Conservation (phyloP, 1,140 invertebrate genomes). For the Meloidogyne floridensis region DNA sequence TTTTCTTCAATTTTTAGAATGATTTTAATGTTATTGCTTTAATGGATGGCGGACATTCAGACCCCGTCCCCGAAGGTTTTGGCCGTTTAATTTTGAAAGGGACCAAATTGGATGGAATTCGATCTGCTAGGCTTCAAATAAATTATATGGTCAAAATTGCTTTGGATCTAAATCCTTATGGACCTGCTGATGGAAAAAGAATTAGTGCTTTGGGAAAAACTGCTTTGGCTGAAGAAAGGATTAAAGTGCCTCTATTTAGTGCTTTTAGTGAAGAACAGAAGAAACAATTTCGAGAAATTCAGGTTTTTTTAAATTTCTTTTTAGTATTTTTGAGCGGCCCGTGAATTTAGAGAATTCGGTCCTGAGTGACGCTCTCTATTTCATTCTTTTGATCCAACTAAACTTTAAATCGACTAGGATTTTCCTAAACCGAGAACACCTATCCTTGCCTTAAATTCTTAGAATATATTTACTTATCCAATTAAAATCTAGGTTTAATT, state of each 20-base stretch:
- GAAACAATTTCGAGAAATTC: conserved; percentile 24
- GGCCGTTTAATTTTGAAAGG: conserved; percentile 4
- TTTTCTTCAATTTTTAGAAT: conserved; percentile 16
- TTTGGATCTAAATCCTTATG: conserved; percentile 21
- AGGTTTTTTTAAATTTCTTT: background rate
- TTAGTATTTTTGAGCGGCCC: background rate
- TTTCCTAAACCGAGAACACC: too few species aligned
- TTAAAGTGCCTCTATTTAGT: conserved; percentile 20
- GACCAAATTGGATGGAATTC: conserved; percentile 7
- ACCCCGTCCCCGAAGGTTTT: conserved; percentile 11
- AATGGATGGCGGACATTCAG: conserved; percentile 1
- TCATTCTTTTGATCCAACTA: too few species aligned
- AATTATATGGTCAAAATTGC: background rate
- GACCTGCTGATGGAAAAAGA: conserved; percentile 6
- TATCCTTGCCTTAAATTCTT: too few species aligned
- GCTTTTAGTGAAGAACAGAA: conserved; percentile 21
- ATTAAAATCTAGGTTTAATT: too few species aligned
- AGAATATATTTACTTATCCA: too few species aligned
- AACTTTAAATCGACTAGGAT: too few species aligned
- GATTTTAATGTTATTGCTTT: conserved; percentile 17
- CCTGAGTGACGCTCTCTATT: too few species aligned
- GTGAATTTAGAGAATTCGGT: background rate
- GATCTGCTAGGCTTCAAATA: conserved; percentile 14
- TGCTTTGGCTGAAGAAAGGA: background rate
- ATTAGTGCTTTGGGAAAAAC: conserved; percentile 4